A percentile compares a stretch with the other conserved stretches of the same genome.
Conservation (phyloP, 2,888 invertebrate genomes). For the Ichneumoninae sp. region DNA sequence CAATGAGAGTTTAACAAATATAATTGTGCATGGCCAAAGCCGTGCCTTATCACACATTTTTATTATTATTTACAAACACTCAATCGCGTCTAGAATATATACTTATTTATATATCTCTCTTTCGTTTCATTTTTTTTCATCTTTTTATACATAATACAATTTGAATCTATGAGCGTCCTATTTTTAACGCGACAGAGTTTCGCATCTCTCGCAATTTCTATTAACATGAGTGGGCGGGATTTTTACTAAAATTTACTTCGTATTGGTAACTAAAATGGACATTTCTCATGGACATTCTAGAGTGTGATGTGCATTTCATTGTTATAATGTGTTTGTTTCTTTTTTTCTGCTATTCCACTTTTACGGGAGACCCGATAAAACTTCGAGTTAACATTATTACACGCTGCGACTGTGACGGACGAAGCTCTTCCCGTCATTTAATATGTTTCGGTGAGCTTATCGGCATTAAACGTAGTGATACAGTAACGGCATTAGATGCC, state of each 20-base stretch:
- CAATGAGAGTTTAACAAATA: conserved; percentile 78
- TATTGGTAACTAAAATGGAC: conserved; percentile 71
- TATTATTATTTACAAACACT: conserved; percentile 75
- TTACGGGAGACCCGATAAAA: not conserved
- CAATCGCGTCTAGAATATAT: conserved; percentile 69
- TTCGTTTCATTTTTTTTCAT: conserved; percentile 24
- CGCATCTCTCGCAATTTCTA: conserved; percentile 33
- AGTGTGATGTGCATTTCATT: conserved; percentile 74
- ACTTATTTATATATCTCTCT: conserved; percentile 65
- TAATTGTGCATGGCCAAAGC: conserved; percentile 81
- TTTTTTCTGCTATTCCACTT: conserved; percentile 1
- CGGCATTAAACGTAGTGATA: conserved; percentile 20
- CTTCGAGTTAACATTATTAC: not conserved
- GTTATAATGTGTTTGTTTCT: conserved; percentile 70
- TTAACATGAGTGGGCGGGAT: conserved; percentile 31
- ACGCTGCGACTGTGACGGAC: conserved; percentile 3
- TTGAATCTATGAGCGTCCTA: conserved; percentile 48
- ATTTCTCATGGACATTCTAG: conserved; percentile 71
- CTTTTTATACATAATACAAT: conserved; percentile 40
- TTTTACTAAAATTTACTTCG: conserved; percentile 29
- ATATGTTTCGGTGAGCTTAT: conserved; percentile 43
- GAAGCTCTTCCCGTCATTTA: conserved; percentile 14
- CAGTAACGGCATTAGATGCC: conserved; percentile 40
- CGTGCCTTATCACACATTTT: conserved; percentile 82
- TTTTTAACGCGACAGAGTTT: conserved; percentile 26